Base-by-base conservation (phyloP, 2,797 vertebrate genomes). In the Spatula versicolor region DNA sequence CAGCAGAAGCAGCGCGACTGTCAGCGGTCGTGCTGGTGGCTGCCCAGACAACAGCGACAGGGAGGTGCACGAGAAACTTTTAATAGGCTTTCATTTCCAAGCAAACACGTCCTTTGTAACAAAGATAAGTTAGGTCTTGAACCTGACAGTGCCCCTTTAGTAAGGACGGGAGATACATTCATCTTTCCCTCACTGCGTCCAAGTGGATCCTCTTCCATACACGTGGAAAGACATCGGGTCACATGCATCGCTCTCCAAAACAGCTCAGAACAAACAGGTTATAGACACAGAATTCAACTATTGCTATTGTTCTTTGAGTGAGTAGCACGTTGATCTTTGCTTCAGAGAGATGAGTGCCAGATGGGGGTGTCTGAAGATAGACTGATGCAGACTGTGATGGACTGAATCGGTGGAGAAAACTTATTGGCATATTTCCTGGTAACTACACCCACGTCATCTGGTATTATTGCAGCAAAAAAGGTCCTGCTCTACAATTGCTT, bases 301-400 rank as follows among this genome's bases (percentile, higher is more conserved):
- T 98, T 98, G 98, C 98, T 98, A 92, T 97, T 96, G 96, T 97
- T 98, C 96, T 96, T 91, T 78, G 94, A 97, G 81, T 95, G 93
- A 90, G 78, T 18, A 86, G 87, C 66, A 82, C 13, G 72, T 56
- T 55, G 93, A 85, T 81, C 88, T 92, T 89, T 50, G 92, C 93
- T 77, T 83, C 89, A 41, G 92, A 93, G 6, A 89, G 77, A 91
- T 45, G 88, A 94, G 81, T 91, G 88, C 88, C 88, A 77, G 93
- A 90, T 83, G 72, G 92, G 90, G 83, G 83, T 35, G 11, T 73
- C 80, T 86, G 92, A 92, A 79, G 77, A 88, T 2, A 76, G 85
- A 71, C 2, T 6, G 59, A 96, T 75, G 81, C 2, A 75, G 83
- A 79, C 67, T 5, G 35, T 3, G 39, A 86, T 11, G 83, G 90